Percentiles rank a stretch among this genome's conserved stretches.
Conservation (phyloP, 2,113 vertebrate species). For the Chloebia gouldiae region DNA sequence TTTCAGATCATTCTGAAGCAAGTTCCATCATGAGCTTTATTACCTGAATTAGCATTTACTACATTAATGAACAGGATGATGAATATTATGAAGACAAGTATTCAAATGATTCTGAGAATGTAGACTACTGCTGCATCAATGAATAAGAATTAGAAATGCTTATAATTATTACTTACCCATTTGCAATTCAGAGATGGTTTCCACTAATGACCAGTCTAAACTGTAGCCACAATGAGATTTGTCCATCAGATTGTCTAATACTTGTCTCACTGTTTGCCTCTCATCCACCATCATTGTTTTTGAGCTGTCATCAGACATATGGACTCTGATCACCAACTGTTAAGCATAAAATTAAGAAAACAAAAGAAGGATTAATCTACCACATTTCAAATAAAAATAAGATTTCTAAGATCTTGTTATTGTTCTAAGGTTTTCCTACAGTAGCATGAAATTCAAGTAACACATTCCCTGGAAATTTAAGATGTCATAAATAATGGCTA, state of each 20-base stretch:
- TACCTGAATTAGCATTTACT: not conserved
- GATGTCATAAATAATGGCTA: not conserved
- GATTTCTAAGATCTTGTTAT: not conserved
- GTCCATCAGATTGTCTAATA: constrained; percentile 95
- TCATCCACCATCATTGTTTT: constrained; percentile 99
- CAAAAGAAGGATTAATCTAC: not conserved
- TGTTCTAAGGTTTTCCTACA: not conserved
- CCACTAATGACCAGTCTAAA: constrained; percentile 95
- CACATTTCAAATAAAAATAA: not conserved
- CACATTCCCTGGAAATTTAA: not conserved
- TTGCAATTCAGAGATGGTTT: constrained; percentile 93
- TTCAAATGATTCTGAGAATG: not conserved
- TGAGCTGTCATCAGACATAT: constrained; percentile 98
- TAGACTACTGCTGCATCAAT: not conserved
- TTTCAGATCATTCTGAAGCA: not conserved
- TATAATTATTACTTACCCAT: constrained; percentile 84
- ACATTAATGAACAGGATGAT: not conserved
- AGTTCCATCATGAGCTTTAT: not conserved
- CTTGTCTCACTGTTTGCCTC: constrained; percentile 94
- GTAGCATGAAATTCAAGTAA: not conserved
- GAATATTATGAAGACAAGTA: not conserved
- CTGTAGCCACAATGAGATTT: constrained; percentile 97
- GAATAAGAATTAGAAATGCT: not conserved
- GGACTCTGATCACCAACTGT: constrained; percentile 95
- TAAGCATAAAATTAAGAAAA: not conserved